Conservation (phyloP, 2,888 invertebrate genomes). For the Cactoblastis cactorum region DNA sequence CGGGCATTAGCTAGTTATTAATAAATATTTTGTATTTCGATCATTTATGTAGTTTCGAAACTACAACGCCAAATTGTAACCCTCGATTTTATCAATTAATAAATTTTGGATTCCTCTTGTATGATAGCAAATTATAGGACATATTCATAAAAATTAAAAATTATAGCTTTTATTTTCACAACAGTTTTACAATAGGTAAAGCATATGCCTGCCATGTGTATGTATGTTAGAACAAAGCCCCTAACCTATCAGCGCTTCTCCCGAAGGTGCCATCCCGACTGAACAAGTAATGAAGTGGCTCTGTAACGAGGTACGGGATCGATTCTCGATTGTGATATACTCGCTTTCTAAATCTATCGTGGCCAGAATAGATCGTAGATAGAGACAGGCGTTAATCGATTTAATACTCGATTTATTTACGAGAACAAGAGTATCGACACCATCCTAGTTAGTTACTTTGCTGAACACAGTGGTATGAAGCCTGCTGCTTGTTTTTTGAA, state of each 20-base stretch:
- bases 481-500: too few species aligned
- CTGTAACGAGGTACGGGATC: conserved; percentile 4
- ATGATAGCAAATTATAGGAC: too few species aligned
- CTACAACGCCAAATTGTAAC: too few species aligned
- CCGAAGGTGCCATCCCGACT: conserved; percentile 6
- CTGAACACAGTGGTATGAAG: too few species aligned
- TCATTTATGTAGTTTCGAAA: too few species aligned
- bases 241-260: background rate
- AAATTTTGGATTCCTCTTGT: too few species aligned
- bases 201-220: background rate
- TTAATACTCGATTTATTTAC: background rate
- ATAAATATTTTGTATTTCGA: too few species aligned
- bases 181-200: background rate
- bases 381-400: background rate
- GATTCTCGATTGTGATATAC: background rate
- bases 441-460: too few species aligned
- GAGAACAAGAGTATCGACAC: background rate
- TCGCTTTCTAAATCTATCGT: background rate
- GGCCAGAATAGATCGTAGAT: background rate
- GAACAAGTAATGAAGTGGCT: conserved; percentile 10
- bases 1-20: too few species aligned
- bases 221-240: background rate
- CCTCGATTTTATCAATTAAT: too few species aligned
- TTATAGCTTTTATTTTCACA: too few species aligned
- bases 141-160: too few species aligned